Conservation (phyloP, 1,140 invertebrate genomes). For the Camponotus floridanus region DNA sequence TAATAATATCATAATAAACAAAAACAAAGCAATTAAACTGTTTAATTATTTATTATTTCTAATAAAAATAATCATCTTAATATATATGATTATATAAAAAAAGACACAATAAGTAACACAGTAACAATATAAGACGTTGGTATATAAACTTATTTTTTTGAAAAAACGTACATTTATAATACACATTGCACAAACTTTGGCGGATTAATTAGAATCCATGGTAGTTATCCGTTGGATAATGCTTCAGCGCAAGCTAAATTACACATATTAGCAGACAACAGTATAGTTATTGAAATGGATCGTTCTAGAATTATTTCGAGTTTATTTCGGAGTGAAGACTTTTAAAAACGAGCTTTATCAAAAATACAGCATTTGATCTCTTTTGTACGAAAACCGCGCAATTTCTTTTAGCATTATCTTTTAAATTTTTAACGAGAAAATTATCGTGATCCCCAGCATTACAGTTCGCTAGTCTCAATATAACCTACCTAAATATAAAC, state of each 20-base stretch:
- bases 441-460: background rate
- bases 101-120: too few relatives aligned
- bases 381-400: background rate
- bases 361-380: background rate
- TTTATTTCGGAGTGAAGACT: slow-evolving; percentile 2
- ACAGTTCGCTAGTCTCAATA: background rate
- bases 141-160: background rate
- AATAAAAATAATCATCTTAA: background rate
- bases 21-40: background rate
- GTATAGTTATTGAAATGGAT: background rate
- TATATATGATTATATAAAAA: background rate
- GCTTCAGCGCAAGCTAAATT: slow-evolving; percentile 17
- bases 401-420: background rate
- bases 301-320: slow-evolving; percentile 22
- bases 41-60: background rate
- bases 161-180: background rate
- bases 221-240: slow-evolving; percentile 5
- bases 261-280: slow-evolving; percentile 15
- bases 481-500: slow-evolving; percentile 19
- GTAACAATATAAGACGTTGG: background rate
- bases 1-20: too few relatives aligned
- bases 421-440: background rate
- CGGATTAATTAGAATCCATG: slow-evolving; percentile 28
- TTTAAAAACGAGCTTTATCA: background rate
- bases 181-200: background rate